Percentiles rank a stretch among this genome's conserved stretches.
Conservation (phyloP, 2,797 vertebrate genomes). For the Allenopithecus nigroviridis region DNA sequence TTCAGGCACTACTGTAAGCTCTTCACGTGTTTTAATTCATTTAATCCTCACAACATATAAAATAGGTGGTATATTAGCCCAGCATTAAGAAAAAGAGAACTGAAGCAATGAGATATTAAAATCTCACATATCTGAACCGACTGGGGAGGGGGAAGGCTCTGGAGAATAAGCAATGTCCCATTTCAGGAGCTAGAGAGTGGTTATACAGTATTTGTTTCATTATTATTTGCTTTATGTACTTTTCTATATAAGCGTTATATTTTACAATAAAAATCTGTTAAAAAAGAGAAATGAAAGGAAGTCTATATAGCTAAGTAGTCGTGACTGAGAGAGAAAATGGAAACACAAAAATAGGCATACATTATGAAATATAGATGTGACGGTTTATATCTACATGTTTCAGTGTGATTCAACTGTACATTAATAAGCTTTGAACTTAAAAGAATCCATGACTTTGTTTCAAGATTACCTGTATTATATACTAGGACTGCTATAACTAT, state of each 20-base stretch:
- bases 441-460: constrained; percentile 3
- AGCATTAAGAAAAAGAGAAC: neutral
- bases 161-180: neutral
- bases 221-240: neutral
- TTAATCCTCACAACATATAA: neutral
- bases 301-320: neutral
- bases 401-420: neutral
- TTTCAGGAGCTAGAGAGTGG: neutral
- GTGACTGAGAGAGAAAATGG: neutral
- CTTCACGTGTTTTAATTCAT: neutral
- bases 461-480: neutral
- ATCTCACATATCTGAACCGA: neutral
- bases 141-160: neutral
- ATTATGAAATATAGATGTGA: neutral
- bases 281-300: neutral
- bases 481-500: neutral
- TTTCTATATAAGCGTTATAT: neutral
- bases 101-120: neutral
- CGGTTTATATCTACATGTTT: neutral
- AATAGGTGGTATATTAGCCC: neutral
- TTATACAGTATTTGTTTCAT: neutral
- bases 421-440: constrained; percentile 29
- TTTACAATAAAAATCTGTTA: constrained; percentile 1
- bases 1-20: neutral
- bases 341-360: constrained; percentile 11